Evolutionary conservation across 2,888 invertebrate genomes (phyloP), one percentile per base, ranked within the genome.

Genomic region (Chrysolina haemoptera): DNA sequence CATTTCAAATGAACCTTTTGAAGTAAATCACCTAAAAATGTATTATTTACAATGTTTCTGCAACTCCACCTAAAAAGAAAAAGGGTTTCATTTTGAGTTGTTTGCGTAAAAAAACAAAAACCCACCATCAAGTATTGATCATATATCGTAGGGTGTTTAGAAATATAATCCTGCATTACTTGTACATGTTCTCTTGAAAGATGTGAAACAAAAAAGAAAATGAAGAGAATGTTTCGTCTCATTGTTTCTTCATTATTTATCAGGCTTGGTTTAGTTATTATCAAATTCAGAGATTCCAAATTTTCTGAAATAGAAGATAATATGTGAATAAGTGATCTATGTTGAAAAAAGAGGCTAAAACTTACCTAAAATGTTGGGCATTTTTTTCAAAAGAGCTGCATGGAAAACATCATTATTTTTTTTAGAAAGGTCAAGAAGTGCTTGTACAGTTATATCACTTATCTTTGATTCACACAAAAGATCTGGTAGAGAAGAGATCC

Each of bases 381-480:
- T 81, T 62, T 89, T 88, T 0, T 88, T 85, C 55, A 88, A 87
- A 1, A 92, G 82, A 0, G 90, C 88, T 8, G 84, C 76, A 78
- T 91, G 89, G 76, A 93, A 92, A 12, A 86, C 84, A 16, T 71
- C 74, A 81, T 91, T 91, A 76, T 89, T 90, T 68, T 90, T 89
- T 66, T 91, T 89, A 20, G 91, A 91, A 83, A 93, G 89, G 76
- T 89, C 89, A 16, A 91, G 89, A 75, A 93, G 87, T 8, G 90
- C 90, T 70, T 90, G 83, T n/a, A 93, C 84, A 4, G 90, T 90
- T 79, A 90, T 87, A 53, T 88, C 84, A 50, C 89, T 89, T 9
- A 93, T 87, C 53, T 88, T 83, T n/a, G 89, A 86, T 73, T 91
- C 84, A 10, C 88, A 87, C 64, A 93, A 86, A 73, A 92, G 88